phyloP scores from a whole-genome alignment of 2,113 vertebrate species.

The Pogonocichla stellata region DNA sequence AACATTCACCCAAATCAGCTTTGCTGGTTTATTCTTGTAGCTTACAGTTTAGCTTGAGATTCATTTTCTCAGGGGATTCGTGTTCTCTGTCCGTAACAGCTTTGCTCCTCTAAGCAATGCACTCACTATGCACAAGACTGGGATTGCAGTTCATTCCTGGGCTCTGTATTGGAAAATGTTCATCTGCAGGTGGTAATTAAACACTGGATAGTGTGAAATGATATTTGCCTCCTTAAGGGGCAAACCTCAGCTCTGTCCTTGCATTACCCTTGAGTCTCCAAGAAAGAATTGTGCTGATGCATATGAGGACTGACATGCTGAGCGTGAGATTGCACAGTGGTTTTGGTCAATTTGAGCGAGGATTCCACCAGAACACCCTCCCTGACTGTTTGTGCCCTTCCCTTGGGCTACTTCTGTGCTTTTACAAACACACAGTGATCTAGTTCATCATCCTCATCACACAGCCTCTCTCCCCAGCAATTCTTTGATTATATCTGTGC shows the following conservation, averaged over 20 bases:
- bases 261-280: neutral
- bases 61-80: constrained; percentile 27
- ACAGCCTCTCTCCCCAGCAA: neutral
- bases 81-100: neutral
- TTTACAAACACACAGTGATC: neutral
- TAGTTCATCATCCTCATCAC: neutral
- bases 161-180: neutral
- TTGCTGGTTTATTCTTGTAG: constrained; percentile 55
- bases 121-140: neutral
- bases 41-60: constrained; percentile 25
- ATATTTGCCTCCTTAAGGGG: neutral
- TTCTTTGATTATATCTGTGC: neutral
- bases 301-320: neutral
- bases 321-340: constrained; percentile 8
- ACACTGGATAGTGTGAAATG: neutral
- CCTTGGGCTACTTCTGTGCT: neutral
- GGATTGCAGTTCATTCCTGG: neutral
- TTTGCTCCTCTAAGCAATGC: constrained; percentile 10
- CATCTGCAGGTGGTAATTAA: constrained; percentile 36
- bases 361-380: neutral
- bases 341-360: neutral
- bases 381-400: neutral
- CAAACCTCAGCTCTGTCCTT: neutral
- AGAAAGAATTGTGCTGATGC: neutral
- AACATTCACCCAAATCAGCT: constrained; percentile 56